A percentile compares a stretch with the other conserved stretches of the same genome.
phyloP scores from a whole-genome alignment of 2,888 invertebrate species.

The Caenorhabditis sinica region DNA sequence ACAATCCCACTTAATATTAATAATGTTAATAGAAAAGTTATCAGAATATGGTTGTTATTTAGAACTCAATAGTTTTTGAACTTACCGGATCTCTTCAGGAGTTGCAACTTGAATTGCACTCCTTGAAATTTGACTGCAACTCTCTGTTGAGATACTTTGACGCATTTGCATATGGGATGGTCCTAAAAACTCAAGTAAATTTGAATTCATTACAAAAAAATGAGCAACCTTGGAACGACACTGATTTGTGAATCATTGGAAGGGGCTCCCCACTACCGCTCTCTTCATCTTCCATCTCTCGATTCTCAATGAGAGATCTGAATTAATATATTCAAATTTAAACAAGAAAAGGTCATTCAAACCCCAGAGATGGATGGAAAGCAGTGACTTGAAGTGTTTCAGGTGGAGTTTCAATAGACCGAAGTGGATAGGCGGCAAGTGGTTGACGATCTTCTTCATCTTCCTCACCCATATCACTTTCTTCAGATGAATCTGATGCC shows the following conservation, averaged over 20 bases:
- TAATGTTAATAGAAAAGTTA: neutral
- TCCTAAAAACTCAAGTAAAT: slow-evolving; percentile 19
- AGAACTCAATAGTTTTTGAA: neutral
- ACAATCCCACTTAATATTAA: neutral
- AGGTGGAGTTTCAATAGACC: slow-evolving; percentile 46
- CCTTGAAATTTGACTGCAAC: slow-evolving; percentile 68
- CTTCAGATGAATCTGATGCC: slow-evolving; percentile 71
- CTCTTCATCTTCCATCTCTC: slow-evolving; percentile 70
- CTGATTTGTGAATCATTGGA: slow-evolving; percentile 62
- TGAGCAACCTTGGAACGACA: slow-evolving; percentile 59
- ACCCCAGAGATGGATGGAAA: slow-evolving; percentile 74
- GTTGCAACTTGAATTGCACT: slow-evolving; percentile 76
- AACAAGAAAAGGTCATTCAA: neutral
- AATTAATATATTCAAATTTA: neutral
- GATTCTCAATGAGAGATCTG: slow-evolving; percentile 61
- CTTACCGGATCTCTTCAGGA: slow-evolving; percentile 79
- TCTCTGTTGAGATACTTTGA: slow-evolving; percentile 67
- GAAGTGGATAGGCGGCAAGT: slow-evolving; percentile 23
- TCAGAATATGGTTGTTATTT: neutral
- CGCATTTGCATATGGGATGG: slow-evolving; percentile 57
- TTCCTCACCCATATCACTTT: slow-evolving; percentile 62
- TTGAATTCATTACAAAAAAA: neutral
- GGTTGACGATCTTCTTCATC: slow-evolving; percentile 67
- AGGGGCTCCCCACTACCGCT: slow-evolving; percentile 35
- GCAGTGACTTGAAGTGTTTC: slow-evolving; percentile 69